Base-by-base conservation (phyloP, 2,113 vertebrate species). In the Vombatus ursinus region DNA sequence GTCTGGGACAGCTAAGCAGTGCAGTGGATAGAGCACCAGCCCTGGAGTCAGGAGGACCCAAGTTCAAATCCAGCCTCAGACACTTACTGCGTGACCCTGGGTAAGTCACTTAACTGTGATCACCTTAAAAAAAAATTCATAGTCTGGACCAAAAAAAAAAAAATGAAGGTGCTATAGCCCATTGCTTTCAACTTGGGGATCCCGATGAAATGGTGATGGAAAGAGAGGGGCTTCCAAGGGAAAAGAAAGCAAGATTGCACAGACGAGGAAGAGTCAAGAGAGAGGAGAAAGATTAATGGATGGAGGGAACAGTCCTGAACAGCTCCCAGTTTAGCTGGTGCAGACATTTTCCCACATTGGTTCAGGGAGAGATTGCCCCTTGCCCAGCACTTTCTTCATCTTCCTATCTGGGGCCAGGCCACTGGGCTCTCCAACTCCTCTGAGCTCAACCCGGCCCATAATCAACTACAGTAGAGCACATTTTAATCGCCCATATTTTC, bases 401-500 rank as follows among this genome's bases (percentile, higher is more conserved):
- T 57, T 51, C 90, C 9, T 91, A 95, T 49, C 93, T 96, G 91
- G 28, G 0, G 0, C 96, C 96, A 94, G 53, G 50, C n/a, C 93
- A 93, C 96, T 93, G 93, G 90, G 89, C 90, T 95, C 96, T 84
- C 47, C 52, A 96, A 97, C 94, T 90, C 94, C 91, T 77, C 77
- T 95, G 23, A 0, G 77, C 90, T 97, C 95, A 97, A 93, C 94
- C 96, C 68, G 91, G 97, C 94, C 97, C 98, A 94, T 97, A 97
- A 97, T 96, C 94, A 92, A 94, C 97, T 97, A 96, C 92, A 96
- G 98, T 97, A 98, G 98, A 98, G 97, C 95, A 95, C 93, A 96
- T 98, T 98, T 98, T 98, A 98, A 98, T 98, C 97, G 98, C 98
- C 68, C 96, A 77, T 54, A 93, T 97, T 98, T 98, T 98, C 98